These are phyloP conservation scores for Alviniconcha marisindica DNA, from an alignment of 1,140 invertebrate species.

Conservation along the genomic window DNA sequence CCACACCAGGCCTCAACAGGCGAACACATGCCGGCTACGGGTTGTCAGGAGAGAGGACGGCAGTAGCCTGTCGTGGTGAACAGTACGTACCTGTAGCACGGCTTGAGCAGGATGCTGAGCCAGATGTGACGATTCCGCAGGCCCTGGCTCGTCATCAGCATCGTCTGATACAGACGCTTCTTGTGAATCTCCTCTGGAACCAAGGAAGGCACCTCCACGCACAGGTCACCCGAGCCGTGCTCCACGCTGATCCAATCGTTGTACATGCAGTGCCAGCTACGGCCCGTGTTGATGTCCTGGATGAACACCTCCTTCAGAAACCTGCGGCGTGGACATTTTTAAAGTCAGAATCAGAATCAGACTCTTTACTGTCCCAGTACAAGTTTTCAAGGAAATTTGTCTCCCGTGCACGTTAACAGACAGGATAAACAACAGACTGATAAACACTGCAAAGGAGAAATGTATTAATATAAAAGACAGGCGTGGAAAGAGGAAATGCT, in stretches of 20 bases:
- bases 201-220: slow-evolving; percentile 38
- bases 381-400: too few relatives aligned
- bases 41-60: background rate
- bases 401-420: too few relatives aligned
- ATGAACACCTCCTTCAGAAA: slow-evolving; percentile 61
- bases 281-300: slow-evolving; percentile 53
- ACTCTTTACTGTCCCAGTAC: too few relatives aligned
- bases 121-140: slow-evolving; percentile 64
- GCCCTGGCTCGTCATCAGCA: slow-evolving; percentile 61
- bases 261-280: slow-evolving; percentile 60
- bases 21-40: background rate
- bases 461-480: too few relatives aligned
- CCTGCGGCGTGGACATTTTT: slow-evolving; percentile 52
- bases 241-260: slow-evolving; percentile 60
- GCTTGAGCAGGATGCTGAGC: slow-evolving; percentile 67
- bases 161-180: slow-evolving; percentile 50
- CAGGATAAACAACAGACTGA: too few relatives aligned
- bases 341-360: too few relatives aligned
- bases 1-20: too few relatives aligned
- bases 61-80: background rate
- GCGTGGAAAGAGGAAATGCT: too few relatives aligned
- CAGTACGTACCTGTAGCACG: slow-evolving; percentile 44
- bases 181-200: slow-evolving; percentile 56
- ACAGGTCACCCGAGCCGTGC: slow-evolving; percentile 7
- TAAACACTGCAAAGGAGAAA: too few relatives aligned